Percentiles rank a stretch among this genome's conserved stretches.
Evolutionary conservation across 2,113 vertebrate genomes (phyloP).

Genomic region (Bothrops jararaca): DNA sequence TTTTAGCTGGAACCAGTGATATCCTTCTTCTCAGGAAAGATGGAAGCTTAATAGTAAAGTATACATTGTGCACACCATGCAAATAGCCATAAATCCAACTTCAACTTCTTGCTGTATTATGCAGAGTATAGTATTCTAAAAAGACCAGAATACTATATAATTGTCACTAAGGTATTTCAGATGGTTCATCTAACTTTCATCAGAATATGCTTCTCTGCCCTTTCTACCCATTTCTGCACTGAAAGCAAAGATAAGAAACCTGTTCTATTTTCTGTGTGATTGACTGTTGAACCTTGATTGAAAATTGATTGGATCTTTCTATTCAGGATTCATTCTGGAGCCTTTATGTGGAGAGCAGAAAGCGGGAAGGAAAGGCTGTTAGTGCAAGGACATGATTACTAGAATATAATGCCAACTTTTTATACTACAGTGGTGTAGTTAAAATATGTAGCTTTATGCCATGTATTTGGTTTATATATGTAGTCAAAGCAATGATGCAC

Average conservation of each 20-base stretch:
- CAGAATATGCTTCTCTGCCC: background rate
- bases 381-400: background rate
- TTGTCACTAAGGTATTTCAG: background rate
- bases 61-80: background rate
- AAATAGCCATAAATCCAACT: background rate
- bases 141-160: background rate
- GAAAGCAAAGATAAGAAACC: background rate
- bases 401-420: background rate
- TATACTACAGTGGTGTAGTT: background rate
- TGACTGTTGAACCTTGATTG: background rate
- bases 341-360: background rate
- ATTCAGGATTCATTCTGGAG: background rate
- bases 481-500: background rate
- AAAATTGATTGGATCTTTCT: background rate
- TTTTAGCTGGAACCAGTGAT: background rate
- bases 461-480: background rate
- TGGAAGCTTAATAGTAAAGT: background rate
- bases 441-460: background rate
- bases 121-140: background rate
- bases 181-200: background rate
- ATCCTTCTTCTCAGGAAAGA: background rate
- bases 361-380: background rate
- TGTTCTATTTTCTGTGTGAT: background rate
- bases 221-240: background rate
- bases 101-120: background rate